These are phyloP conservation scores for Protophormia terraenovae DNA, from an alignment of 2,888 invertebrate species.

Conservation along the genomic window DNA sequence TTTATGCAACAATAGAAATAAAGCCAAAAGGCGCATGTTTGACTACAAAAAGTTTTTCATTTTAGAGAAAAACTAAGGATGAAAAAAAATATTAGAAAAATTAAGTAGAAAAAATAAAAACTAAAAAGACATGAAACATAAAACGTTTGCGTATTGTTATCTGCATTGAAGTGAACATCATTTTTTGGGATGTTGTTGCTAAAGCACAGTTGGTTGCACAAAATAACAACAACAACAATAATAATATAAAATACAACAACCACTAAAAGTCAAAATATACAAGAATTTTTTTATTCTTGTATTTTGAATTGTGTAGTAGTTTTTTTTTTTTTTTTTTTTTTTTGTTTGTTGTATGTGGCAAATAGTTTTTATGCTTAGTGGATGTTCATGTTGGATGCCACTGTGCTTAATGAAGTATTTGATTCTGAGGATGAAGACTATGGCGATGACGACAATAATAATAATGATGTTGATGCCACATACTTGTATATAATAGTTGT, in stretches of 20 bases:
- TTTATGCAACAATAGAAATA: slow-evolving; percentile 41
- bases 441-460: slow-evolving; percentile 7
- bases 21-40: slow-evolving; percentile 63
- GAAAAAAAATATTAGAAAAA: slow-evolving; percentile 5
- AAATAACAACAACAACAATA: slow-evolving; percentile 6
- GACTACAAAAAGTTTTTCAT: slow-evolving; percentile 56
- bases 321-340: neutral
- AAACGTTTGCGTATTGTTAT: slow-evolving; percentile 72
- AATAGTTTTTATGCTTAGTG: slow-evolving; percentile 34
- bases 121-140: slow-evolving; percentile 12
- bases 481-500: slow-evolving; percentile 44
- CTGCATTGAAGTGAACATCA: slow-evolving; percentile 74
- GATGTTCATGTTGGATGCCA: slow-evolving; percentile 34
- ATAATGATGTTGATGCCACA: slow-evolving; percentile 51
- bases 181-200: slow-evolving; percentile 62
- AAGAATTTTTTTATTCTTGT: neutral
- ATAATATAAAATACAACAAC: neutral
- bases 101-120: neutral
- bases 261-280: slow-evolving; percentile 39
- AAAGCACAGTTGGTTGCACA: slow-evolving; percentile 48
- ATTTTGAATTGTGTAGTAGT: slow-evolving; percentile 1
- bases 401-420: slow-evolving; percentile 56
- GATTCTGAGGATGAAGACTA: slow-evolving; percentile 23
- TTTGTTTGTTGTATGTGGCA: slow-evolving; percentile 10
- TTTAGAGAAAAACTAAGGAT: neutral